These are phyloP conservation scores for Pygmarrhopalites habei DNA, from an alignment of 1,140 invertebrate genomes.

Conservation along the genomic window DNA sequence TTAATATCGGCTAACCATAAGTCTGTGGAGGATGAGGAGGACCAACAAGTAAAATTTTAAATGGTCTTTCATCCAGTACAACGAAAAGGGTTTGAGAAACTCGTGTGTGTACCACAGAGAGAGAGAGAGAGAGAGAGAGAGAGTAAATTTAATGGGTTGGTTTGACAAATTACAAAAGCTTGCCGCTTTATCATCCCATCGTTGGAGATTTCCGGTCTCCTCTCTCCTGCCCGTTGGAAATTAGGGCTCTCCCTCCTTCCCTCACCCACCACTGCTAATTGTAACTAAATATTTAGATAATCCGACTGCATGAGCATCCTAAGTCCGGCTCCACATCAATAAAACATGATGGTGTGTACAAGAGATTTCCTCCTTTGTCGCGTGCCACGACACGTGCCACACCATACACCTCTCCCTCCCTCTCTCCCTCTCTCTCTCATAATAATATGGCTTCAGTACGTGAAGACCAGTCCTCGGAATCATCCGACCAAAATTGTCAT, in stretches of 20 bases:
- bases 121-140: too few relatives aligned
- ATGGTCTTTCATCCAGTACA: too few relatives aligned
- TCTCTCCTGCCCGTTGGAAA: not conserved
- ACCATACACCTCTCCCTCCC: not conserved
- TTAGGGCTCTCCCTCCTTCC: too few relatives aligned
- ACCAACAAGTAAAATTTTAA: too few relatives aligned
- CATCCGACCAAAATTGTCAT: not conserved
- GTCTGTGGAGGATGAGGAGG: too few relatives aligned
- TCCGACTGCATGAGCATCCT: constrained; percentile 2
- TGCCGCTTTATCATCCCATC: not conserved
- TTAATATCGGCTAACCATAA: too few relatives aligned
- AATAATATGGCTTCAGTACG: too few relatives aligned
- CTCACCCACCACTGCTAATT: constrained; percentile 26
- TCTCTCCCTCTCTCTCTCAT: not conserved
- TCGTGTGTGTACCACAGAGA: too few relatives aligned
- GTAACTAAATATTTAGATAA: constrained; percentile 38
- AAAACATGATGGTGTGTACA: not conserved
- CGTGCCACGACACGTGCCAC: constrained; percentile 4
- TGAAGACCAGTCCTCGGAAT: not conserved
- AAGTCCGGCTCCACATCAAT: not conserved
- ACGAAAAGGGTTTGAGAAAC: too few relatives aligned
- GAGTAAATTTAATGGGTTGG: too few relatives aligned
- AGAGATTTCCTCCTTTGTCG: constrained; percentile 4
- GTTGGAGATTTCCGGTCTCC: not conserved
- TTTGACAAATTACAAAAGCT: not conserved